Percentiles rank a stretch among this genome's conserved stretches.
phyloP scores from a whole-genome alignment of 1,140 invertebrate species.

The Drosophila watanabei region DNA sequence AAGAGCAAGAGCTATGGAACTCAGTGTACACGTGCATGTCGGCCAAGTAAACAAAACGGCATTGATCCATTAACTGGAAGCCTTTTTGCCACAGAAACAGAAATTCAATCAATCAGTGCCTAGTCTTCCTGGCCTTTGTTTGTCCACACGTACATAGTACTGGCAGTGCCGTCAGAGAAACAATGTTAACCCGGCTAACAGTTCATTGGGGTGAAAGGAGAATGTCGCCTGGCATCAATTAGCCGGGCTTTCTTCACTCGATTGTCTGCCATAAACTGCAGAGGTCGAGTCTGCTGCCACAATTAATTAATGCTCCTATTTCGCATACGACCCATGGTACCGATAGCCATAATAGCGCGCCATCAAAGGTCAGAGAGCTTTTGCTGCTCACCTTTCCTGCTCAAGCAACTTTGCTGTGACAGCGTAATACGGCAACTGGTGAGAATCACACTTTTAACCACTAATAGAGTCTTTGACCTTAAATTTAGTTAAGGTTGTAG shows the following conservation, averaged over 20 bases:
- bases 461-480: neutral
- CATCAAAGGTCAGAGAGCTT: conserved; percentile 12
- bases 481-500: neutral
- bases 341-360: neutral
- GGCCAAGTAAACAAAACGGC: conserved; percentile 33
- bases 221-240: conserved; percentile 49
- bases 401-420: neutral
- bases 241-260: conserved; percentile 35
- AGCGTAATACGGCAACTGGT: neutral
- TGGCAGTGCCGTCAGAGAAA: neutral
- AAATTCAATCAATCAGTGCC: conserved; percentile 65
- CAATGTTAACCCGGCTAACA: conserved; percentile 1
- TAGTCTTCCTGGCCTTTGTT: conserved; percentile 23
- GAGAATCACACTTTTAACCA: neutral
- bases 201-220: conserved; percentile 20
- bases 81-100: conserved; percentile 37
- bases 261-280: conserved; percentile 46
- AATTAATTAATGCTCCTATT: conserved; percentile 43
- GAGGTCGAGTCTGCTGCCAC: neutral
- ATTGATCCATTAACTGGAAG: conserved; percentile 48
- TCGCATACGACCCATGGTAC: conserved; percentile 3
- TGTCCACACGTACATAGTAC: conserved; percentile 25
- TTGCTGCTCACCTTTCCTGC: neutral
- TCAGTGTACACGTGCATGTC: conserved; percentile 34
- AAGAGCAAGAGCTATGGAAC: neutral